These are phyloP conservation scores for Drosophila stalkeri DNA, from an alignment of 2,888 invertebrate species.

Conservation along the genomic window DNA sequence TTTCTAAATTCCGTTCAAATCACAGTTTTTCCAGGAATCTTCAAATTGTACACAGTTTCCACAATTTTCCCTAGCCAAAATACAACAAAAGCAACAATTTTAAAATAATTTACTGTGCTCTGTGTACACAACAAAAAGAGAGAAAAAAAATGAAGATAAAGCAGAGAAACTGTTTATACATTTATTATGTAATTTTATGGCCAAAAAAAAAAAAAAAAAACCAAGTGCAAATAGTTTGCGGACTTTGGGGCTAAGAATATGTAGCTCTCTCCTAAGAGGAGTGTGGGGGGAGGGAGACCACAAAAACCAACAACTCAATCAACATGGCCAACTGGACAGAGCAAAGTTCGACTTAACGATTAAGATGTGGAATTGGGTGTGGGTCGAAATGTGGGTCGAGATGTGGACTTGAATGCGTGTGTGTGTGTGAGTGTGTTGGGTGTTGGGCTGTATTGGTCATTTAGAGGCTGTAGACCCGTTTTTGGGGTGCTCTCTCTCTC, in stretches of 20 bases:
- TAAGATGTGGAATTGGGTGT: slow-evolving; percentile 32
- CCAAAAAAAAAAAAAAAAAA: slow-evolving; percentile 46
- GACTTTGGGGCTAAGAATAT: slow-evolving; percentile 38
- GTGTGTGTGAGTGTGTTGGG: slow-evolving; percentile 23
- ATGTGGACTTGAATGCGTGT: slow-evolving; percentile 16
- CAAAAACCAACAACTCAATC: slow-evolving; percentile 69
- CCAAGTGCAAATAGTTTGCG: slow-evolving; percentile 75
- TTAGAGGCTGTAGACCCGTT: slow-evolving; percentile 43
- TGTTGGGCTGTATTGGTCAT: slow-evolving; percentile 53
- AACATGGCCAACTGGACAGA: slow-evolving; percentile 49
- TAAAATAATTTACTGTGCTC: slow-evolving; percentile 61
- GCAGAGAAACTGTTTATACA: slow-evolving; percentile 47
- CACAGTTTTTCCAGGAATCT: not conserved
- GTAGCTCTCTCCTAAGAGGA: not conserved
- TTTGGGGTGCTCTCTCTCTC: not conserved
- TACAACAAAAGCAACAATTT: slow-evolving; percentile 36
- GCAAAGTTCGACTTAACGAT: slow-evolving; percentile 66
- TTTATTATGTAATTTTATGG: slow-evolving; percentile 74
- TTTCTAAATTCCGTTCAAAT: not conserved
- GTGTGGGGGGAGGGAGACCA: slow-evolving; percentile 20
- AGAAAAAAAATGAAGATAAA: slow-evolving; percentile 6
- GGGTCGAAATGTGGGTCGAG: slow-evolving; percentile 5
- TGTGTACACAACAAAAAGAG: slow-evolving; percentile 14
- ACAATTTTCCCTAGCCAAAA: slow-evolving; percentile 7
- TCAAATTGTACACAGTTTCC: slow-evolving; percentile 3